Evolutionary conservation across 2,113 vertebrate genomes (phyloP), one percentile per base, ranked within the genome.

Genomic region (Neotragus pygmaeus): DNA sequence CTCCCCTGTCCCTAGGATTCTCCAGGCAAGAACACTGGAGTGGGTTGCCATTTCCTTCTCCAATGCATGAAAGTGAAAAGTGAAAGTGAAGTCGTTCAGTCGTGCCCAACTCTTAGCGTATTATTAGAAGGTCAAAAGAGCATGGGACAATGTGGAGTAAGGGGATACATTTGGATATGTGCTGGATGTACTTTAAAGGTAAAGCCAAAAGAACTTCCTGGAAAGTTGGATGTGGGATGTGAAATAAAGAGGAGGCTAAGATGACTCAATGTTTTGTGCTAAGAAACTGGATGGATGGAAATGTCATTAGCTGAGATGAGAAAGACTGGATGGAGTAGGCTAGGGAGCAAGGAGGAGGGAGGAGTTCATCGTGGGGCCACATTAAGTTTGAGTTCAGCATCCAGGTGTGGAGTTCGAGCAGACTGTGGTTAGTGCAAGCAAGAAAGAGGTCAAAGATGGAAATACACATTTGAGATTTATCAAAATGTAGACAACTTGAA

Each of bases 271-370:
- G 25, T 60, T 94, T 78, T 90, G 86, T 66, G 80, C 87, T 57
- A 9, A 13, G 77, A 80, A 85, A 78, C 43, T 43, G 51, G 57
- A 85, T 43, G 51, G 86, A 70, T 96, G 90, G 87, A 84, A 96
- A 77, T 85, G 49, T 84, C 88, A 88, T 95, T 96, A 95, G 66
- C 93, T 13, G 33, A 90, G 62, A 75, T 75, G 95, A 91, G 91
- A 47, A 70, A 33, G 21, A 14, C 28, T 21, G 95, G 60, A 39
- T 45, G 70, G 43, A 36, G 70, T 27, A 16, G 55, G 33, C 16
- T 8, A 8, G 28, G 66, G 28, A 93, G 86, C 55, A 62, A 58
- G 17, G 75, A n/a, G 1, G 1, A 21, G 62, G 66, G 66, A n/a
- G 1, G 2, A 27, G 62, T 66, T 94, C 45, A 45, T 0, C 25